phyloP scores from a whole-genome alignment of 2,113 vertebrate genomes.

The Gymnocephalus cernua region DNA sequence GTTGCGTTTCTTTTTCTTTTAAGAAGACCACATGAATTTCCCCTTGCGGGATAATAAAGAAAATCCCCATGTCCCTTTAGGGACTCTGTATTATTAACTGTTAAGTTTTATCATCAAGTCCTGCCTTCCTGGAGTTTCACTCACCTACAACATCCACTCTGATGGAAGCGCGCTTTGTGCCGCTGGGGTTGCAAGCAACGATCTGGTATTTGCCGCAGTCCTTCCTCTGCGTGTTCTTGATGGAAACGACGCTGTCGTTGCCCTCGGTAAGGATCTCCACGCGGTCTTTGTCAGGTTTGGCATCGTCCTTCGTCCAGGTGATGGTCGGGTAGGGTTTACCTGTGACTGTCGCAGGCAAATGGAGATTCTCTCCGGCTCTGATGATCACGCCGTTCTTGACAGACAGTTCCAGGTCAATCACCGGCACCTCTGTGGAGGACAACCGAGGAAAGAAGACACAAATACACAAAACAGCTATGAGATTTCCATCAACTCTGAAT shows the following conservation, averaged over 20 bases:
- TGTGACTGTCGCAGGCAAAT: slow-evolving; percentile 90
- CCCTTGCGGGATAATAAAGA: too few relatives aligned
- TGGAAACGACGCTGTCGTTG: slow-evolving; percentile 87
- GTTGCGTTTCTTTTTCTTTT: too few relatives aligned
- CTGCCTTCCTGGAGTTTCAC: slow-evolving; percentile 28
- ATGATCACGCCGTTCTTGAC: slow-evolving; percentile 90
- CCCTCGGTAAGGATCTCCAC: slow-evolving; percentile 89
- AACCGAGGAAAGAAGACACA: not conserved
- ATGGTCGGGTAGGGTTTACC: slow-evolving; percentile 92
- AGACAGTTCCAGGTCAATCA: slow-evolving; percentile 91
- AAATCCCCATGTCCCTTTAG: too few relatives aligned
- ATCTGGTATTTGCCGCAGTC: slow-evolving; percentile 94
- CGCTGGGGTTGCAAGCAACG: slow-evolving; percentile 93
- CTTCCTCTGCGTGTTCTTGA: slow-evolving; percentile 89
- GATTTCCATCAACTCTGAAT: not conserved
- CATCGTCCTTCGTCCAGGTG: slow-evolving; percentile 90
- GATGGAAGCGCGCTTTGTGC: slow-evolving; percentile 88
- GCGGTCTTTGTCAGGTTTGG: slow-evolving; percentile 90
- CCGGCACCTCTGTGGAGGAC: slow-evolving; percentile 87
- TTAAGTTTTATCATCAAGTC: not conserved
- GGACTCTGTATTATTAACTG: not conserved
- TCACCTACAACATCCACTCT: slow-evolving; percentile 96
- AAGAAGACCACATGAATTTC: too few relatives aligned
- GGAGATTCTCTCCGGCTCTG: slow-evolving; percentile 92
- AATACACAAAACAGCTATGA: not conserved